Evolutionary conservation across 1,140 invertebrate genomes (phyloP), one percentile per base, ranked within the genome.

Genomic region (Lepidurus apus): DNA sequence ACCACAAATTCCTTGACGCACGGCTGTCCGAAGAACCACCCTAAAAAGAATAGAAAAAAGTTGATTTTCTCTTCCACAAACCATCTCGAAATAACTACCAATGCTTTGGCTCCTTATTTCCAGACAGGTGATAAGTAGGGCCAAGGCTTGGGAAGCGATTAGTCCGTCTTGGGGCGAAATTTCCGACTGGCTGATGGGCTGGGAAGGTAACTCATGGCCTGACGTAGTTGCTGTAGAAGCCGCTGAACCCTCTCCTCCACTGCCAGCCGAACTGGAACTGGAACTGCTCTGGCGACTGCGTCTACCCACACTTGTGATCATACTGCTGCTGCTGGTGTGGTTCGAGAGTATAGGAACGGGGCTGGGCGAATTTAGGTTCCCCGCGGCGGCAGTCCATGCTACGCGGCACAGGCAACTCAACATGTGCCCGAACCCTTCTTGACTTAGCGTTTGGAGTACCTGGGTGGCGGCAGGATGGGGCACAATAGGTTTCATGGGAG

Each of bases 321-420:
- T 84, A 82, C 82, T 84, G 80, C 83, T 84, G 78, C 84, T 83
- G 47, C 84, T 82, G 53, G 82, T 81, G 45, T 65, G 53, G 53
- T 13, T 21, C 5, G 53, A 65, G 53, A 65, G 53, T 7, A 65
- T 65, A 21, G 53, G 53, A 75, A 75, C 42, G n/a, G 74, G 42
- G 17, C 1, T 85, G 85, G 21, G 85, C 84, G 11, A 87, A 83
- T 79, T 84, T 17, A 88, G 83, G 76, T 86, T 85, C 2, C 87
- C 87, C 73, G 87, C 87, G 42, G 87, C 87, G 21, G 87, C 86
- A 43, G 87, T 85, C 87, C 87, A 88, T 26, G 86, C 84, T 1
- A 88, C 84, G 43, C 86, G 82, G 83, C 88, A 84, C 77, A 88
- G 83, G 81, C 86, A 87, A n/a, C 83, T 83, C 17, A 87, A 83